Evolutionary conservation across 1,140 invertebrate species (phyloP), one percentile per base, ranked within the genome.

Genomic region (Drosophila fuyamai): DNA sequence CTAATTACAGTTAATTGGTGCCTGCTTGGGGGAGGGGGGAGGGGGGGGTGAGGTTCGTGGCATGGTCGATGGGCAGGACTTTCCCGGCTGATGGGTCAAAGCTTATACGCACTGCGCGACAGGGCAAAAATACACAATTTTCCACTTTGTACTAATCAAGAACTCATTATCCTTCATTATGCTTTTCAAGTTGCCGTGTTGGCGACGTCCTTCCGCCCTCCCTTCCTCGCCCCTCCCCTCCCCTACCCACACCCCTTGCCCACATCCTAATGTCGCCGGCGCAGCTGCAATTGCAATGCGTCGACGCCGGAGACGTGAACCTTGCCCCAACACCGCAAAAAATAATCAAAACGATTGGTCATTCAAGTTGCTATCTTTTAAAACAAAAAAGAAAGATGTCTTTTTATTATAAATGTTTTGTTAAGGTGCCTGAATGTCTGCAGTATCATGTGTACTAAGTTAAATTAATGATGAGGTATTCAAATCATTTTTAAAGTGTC

Each of bases 131-230:
- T 82, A 82, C 79, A 82, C 79, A 82, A 82, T 82, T 82, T 82
- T 82, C 79, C 79, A 82, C 79, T 82, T 82, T 82, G 79, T 82
- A 82, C 79, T 82, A 82, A 82, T 82, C 79, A 82, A 81, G 79
- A 82, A 82, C 79, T 82, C 79, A 82, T 82, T 82, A 82, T 82
- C 79, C 79, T 82, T 82, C 79, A 82, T 82, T 82, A 82, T 82
- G 79, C 79, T 77, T 82, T 82, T 77, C 79, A 76, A 81, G 78
- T 56, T 76, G 78, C 73, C 59, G 79, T 81, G 78, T 59, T 46
- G 68, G 61, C 76, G 38, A 62, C 70, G 57, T 53, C 60, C 58
- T 51, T 48, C 8, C 5, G 5, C 47, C 60, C 4, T 32, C 2
- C 18, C 18, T 18, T 18, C 18, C 18, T 18, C 18, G 3, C 5